Evolutionary conservation across 2,113 vertebrate species (phyloP), one percentile per base, ranked within the genome.

Genomic region (Panthera tigris): DNA sequence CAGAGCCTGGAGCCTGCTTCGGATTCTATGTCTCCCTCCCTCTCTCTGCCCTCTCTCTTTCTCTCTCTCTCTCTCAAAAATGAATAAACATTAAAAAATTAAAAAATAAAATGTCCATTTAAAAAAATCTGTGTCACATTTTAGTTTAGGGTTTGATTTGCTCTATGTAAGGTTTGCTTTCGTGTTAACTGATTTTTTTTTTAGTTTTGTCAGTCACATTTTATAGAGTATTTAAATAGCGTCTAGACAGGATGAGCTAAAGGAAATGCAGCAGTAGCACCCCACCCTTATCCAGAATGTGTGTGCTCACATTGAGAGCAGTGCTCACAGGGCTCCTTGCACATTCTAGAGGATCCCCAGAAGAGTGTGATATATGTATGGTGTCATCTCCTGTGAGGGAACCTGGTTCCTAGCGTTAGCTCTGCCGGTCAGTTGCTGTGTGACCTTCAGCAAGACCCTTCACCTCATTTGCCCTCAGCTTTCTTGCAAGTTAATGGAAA

Each of bases 201-300:
- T 48, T 61, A 23, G 45, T 73, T 96, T 95, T 92, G 45, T 82
- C 36, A 52, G 29, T 33, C 57, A 21, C 50, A 10, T 85, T 83
- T 86, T 91, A 79, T 79, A 19, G 89, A 73, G 95, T 76, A 76
- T 97, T 96, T 97, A 92, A 83, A 18, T 50, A 76, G 74, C 11
- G 9, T 52, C 29, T 10, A 13, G 68, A 41, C 15, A n/a, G 74
- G 76, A 45, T 33, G 73, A 81, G 93, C 39, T 87, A 23, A 65
- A 89, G 85, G 48, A 5, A 39, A 63, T 33, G 57, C 0, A 5
- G 39, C 23, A 18, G 7, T 6, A 5, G 14, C 0, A 5, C 11
- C 33, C 39, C 39, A 0, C 2, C 74, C 7, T 71, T 33, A 2
- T 19, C 45, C 2, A 0, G 3, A n/a, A 14, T 1, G 19, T n/a